Conservation (phyloP, 2,888 invertebrate genomes). For the Megastigmus dorsalis region DNA sequence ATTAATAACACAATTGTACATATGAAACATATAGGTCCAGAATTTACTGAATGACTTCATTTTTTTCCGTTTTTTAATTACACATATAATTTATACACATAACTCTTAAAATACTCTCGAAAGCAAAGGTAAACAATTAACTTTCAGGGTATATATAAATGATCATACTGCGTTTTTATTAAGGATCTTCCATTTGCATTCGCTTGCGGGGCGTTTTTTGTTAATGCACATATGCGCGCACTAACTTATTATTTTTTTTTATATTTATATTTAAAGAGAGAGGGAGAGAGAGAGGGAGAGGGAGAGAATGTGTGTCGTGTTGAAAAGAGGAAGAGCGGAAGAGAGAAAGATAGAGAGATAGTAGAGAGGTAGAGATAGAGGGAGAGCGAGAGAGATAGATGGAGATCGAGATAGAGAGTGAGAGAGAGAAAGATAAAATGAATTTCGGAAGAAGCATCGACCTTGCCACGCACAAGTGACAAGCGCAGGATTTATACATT, state of each 20-base stretch:
- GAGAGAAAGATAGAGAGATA: too few species aligned
- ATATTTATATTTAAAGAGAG: slow-evolving; percentile 42
- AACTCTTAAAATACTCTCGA: slow-evolving; percentile 67
- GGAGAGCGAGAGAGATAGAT: not conserved
- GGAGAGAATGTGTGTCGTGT: not conserved
- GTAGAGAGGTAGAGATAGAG: slow-evolving; percentile 5
- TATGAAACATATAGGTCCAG: slow-evolving; percentile 51
- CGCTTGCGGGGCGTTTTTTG: slow-evolving; percentile 41
- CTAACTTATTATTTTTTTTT: slow-evolving; percentile 42
- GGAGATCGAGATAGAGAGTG: slow-evolving; percentile 2
- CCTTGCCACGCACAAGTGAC: slow-evolving; percentile 29
- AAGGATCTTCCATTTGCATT: slow-evolving; percentile 49
- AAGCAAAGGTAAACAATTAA: slow-evolving; percentile 69
- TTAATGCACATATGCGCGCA: slow-evolving; percentile 32
- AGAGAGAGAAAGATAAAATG: slow-evolving; percentile 20
- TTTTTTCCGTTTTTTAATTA: slow-evolving; percentile 63
- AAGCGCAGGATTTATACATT: slow-evolving; percentile 17
- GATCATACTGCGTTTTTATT: slow-evolving; percentile 62
- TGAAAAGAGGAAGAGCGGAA: slow-evolving; percentile 1
- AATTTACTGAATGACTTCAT: slow-evolving; percentile 67
- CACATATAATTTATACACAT: slow-evolving; percentile 70
- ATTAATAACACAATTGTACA: slow-evolving; percentile 40
- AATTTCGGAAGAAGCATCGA: slow-evolving; percentile 44
- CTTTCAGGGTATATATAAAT: slow-evolving; percentile 64
- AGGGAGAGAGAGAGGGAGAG: too few species aligned